phyloP scores from a whole-genome alignment of 2,888 invertebrate genomes.

The Merodon equestris region DNA sequence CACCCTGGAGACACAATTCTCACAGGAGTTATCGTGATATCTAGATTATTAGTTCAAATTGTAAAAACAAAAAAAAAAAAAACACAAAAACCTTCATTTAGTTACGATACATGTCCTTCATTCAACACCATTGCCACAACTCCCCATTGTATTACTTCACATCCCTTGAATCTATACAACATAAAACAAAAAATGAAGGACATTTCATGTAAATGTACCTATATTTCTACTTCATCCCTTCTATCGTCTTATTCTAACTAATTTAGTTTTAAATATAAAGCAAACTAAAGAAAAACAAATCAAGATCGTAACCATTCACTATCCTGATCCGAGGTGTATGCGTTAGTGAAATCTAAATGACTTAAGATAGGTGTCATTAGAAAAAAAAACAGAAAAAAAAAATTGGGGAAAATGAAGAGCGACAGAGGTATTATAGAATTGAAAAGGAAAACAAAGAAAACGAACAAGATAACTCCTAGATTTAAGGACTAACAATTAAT shows the following conservation, averaged over 20 bases:
- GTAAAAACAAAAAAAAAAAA: slow-evolving; percentile 56
- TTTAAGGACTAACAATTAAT: slow-evolving; percentile 41
- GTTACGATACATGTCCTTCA: slow-evolving; percentile 37
- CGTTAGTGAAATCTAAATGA: slow-evolving; percentile 47
- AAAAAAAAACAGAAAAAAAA: slow-evolving; percentile 9
- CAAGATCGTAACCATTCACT: slow-evolving; percentile 33
- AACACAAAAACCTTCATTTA: no score
- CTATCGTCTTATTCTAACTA: slow-evolving; percentile 25
- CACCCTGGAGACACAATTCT: slow-evolving; percentile 80
- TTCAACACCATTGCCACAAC: slow-evolving; percentile 23
- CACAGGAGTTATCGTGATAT: slow-evolving; percentile 80
- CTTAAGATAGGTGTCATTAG: slow-evolving; percentile 12
- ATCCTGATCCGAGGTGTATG: slow-evolving; percentile 42
- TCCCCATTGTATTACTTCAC: slow-evolving; percentile 20
- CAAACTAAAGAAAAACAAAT: slow-evolving; percentile 31
- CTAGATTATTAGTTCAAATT: slow-evolving; percentile 77
- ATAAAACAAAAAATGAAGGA: no score
- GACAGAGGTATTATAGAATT: no score
- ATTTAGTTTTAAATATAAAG: slow-evolving; percentile 22
- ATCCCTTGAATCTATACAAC: slow-evolving; percentile 14
- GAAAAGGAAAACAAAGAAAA: not conserved
- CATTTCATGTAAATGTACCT: slow-evolving; percentile 51
- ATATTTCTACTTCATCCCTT: slow-evolving; percentile 4
- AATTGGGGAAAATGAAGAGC: not conserved
- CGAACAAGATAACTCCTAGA: slow-evolving; percentile 23